Base-by-base conservation (phyloP, 2,113 vertebrate species). In the Hippocampus comes region DNA sequence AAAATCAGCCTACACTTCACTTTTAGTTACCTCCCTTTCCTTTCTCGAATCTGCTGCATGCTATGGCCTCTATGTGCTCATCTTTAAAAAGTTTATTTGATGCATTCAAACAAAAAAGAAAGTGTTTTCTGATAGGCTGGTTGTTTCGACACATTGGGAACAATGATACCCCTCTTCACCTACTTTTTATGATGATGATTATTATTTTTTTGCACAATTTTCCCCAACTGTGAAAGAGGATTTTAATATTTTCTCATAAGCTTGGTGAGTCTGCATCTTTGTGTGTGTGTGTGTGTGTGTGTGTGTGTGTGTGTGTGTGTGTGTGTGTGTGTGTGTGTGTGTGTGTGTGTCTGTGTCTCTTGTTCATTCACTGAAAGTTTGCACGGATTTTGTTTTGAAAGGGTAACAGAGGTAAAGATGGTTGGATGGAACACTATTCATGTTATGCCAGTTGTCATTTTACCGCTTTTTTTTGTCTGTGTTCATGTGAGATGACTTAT, bases 81-180 rank as follows among this genome's bases (percentile, higher is more conserved):
- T 12, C 4, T 21, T 43, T 30, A 25, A 78, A 68, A 18, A 41
- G 61, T 51, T 42, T 7, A 6, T 34, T 46, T 30, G 5, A 25
- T 43, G 38, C 21, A 27, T 55, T 63, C 6, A 59, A 70, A 46
- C 48, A 20, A 49, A 49, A 51, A 15, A 51, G 72, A 69, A n/a
- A 63, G 70, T 38, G 10, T 68, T 84, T 84, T 89, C 83, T 86
- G 78, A 89, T 34, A 49, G 82, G 86, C 83, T 72, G 84, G 80
- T 81, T 87, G 34, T 18, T 65, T 57, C 73, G 71, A 83, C 77
- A 56, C 73, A 63, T 61, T 66, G 73, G 70, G 38, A 71, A n/a
- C 17, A 18, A 49, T 72, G 25, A 23, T 9, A 48, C 18, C 34
- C n/a, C 12, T 68, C 25, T 71, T 67, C 57, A 23, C 53, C 53